Evolutionary conservation across 2,113 vertebrate genomes (phyloP).

Genomic region (Lipotes vexillifer): DNA sequence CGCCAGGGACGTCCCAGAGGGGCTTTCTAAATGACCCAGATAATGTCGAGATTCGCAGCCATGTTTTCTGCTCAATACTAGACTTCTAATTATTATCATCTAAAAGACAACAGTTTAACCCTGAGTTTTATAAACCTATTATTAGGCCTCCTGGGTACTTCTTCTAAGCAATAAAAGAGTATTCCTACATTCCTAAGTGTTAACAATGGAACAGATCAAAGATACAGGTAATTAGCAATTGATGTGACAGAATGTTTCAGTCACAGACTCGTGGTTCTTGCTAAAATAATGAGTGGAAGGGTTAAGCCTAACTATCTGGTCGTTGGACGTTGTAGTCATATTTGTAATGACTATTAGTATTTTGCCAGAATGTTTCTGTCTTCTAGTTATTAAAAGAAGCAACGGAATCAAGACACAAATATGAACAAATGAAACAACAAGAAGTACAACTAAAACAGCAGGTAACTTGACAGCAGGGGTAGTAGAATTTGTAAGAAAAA

Average conservation of each 20-base stretch:
- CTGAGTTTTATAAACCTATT: background rate
- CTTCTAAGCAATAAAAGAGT: background rate
- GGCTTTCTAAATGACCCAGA: background rate
- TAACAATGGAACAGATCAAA: background rate
- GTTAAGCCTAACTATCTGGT: background rate
- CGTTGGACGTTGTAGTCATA: background rate
- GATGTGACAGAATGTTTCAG: background rate
- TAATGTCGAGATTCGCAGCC: background rate
- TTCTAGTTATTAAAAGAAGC: conserved; percentile 94
- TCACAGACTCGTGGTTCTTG: background rate
- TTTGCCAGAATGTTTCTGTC: conserved; percentile 71
- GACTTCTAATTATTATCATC: conserved; percentile 18
- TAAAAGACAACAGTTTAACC: background rate
- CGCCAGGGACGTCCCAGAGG: background rate
- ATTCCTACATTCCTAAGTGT: background rate
- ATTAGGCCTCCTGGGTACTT: background rate
- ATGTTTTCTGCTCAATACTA: background rate
- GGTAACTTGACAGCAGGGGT: conserved; percentile 75
- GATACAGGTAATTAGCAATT: background rate
- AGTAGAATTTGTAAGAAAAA: background rate
- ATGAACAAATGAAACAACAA: conserved; percentile 97
- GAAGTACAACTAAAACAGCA: conserved; percentile 97
- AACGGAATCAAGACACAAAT: conserved; percentile 95
- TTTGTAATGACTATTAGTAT: conserved; percentile 42
- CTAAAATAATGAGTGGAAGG: background rate